phyloP scores from a whole-genome alignment of 2,113 vertebrate species.

The Garra rufa region DNA sequence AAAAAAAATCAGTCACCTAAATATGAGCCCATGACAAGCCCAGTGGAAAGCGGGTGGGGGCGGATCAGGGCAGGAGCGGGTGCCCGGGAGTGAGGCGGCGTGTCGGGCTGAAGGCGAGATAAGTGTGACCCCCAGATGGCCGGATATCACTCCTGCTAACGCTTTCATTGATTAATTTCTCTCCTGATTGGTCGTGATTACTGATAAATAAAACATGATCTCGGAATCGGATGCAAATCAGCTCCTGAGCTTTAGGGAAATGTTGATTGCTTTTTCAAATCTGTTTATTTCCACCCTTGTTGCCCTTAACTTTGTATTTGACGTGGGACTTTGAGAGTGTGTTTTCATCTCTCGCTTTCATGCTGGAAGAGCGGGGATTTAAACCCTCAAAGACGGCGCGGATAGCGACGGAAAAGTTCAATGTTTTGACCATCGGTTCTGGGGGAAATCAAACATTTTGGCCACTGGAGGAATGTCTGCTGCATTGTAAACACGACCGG shows the following conservation, averaged over 20 bases:
- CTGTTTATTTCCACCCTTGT: constrained; percentile 78
- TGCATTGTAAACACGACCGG: constrained; percentile 55
- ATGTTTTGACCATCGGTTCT: constrained; percentile 57
- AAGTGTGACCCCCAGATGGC: constrained; percentile 89
- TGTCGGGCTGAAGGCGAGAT: constrained; percentile 50
- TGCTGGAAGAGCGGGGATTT: constrained; percentile 58
- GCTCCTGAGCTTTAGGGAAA: constrained; percentile 74
- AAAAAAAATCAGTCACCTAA: constrained; percentile 80
- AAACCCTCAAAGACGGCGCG: constrained; percentile 49
- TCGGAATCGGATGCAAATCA: constrained; percentile 83
- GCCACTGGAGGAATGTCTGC: constrained; percentile 56
- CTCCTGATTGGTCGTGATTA: constrained; percentile 89
- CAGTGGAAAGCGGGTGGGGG: constrained; percentile 62
- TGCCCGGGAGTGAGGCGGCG: constrained; percentile 43
- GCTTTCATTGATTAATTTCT: constrained; percentile 89
- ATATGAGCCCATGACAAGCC: constrained; percentile 79
- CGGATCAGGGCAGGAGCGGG: constrained; percentile 30
- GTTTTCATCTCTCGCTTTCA: constrained; percentile 56
- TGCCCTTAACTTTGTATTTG: constrained; percentile 74
- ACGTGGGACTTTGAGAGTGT: constrained; percentile 58
- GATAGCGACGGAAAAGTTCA: constrained; percentile 50
- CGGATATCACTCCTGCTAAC: constrained; percentile 79
- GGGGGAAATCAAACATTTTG: constrained; percentile 51
- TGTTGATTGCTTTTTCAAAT: constrained; percentile 84
- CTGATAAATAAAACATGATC: constrained; percentile 89